These are phyloP conservation scores for Crotalus tigris DNA, from an alignment of 2,113 vertebrate genomes.

Conservation along the genomic window DNA sequence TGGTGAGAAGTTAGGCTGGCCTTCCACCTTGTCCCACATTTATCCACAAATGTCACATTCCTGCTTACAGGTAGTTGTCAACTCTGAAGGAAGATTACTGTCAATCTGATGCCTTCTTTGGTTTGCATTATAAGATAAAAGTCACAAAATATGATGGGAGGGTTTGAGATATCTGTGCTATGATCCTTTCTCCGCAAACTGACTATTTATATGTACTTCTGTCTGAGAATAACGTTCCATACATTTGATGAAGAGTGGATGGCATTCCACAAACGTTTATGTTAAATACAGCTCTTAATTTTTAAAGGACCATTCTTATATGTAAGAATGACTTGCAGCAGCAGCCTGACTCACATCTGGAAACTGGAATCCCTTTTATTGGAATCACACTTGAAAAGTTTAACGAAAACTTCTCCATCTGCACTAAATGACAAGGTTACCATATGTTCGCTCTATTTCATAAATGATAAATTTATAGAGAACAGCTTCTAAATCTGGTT, in stretches of 20 bases:
- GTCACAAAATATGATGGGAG: not conserved
- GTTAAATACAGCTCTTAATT: not conserved
- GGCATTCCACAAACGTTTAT: not conserved
- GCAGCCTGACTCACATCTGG: conserved; percentile 20
- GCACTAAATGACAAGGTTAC: conserved; percentile 7
- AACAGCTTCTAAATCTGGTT: conserved; percentile 43
- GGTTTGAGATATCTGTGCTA: not conserved
- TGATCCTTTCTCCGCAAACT: not conserved
- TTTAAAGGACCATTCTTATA: not conserved
- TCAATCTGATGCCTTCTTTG: not conserved
- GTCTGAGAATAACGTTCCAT: not conserved
- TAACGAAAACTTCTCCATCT: conserved; percentile 39
- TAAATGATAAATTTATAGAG: conserved; percentile 50
- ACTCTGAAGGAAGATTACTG: not conserved
- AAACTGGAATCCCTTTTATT: conserved; percentile 7
- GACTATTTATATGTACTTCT: not conserved
- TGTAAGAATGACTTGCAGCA: not conserved
- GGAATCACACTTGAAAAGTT: conserved; percentile 41
- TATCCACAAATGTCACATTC: not conserved
- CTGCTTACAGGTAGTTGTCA: not conserved
- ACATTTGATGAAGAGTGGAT: not conserved
- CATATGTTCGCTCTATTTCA: conserved; percentile 46
- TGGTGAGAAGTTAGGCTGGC: not conserved
- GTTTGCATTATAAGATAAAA: not conserved
- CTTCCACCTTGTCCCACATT: not conserved